Evolutionary conservation across 2,888 invertebrate genomes (phyloP).

Genomic region (Thyatira batis): DNA sequence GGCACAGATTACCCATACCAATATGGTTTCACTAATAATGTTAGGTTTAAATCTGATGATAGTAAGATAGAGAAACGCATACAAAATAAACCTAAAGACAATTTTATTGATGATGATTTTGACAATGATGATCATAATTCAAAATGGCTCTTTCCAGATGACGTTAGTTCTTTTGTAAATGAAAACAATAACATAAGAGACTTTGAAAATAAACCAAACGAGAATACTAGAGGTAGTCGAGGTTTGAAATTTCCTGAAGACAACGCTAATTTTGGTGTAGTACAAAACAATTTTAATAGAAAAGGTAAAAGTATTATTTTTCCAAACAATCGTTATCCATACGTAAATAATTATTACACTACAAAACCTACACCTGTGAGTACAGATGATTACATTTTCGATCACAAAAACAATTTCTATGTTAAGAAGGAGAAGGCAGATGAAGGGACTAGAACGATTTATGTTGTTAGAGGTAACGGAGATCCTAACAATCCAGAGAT

Average conservation of each 20-base stretch:
- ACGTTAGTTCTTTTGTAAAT: conserved; percentile 5
- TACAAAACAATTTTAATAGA: conserved; percentile 22
- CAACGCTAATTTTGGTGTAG: conserved; percentile 6
- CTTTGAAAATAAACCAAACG: conserved; percentile 19
- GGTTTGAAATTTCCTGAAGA: conserved; percentile 46
- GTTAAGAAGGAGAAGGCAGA: conserved; percentile 35
- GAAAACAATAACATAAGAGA: conserved; percentile 14
- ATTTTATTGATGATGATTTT: conserved; percentile 22
- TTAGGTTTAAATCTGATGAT: conserved; percentile 29
- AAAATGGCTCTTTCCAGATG: conserved; percentile 59
- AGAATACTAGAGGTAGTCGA: conserved; percentile 26
- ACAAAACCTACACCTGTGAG: conserved; percentile 25
- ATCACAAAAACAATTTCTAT: conserved; percentile 40
- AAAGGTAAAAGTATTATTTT: conserved; percentile 35
- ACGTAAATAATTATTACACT: conserved; percentile 10
- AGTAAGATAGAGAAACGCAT: conserved; percentile 55
- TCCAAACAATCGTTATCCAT: conserved; percentile 16
- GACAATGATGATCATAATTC: conserved; percentile 24
- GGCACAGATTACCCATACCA: conserved; percentile 42
- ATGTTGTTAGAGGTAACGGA: conserved; percentile 72
- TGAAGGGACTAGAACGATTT: conserved; percentile 54
- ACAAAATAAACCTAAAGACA: conserved; percentile 52
- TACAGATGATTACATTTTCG: conserved; percentile 38
- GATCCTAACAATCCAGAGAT: conserved; percentile 75
- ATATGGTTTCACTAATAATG: conserved; percentile 31